Percentiles rank a stretch among this genome's conserved stretches.
phyloP scores from a whole-genome alignment of 1,140 invertebrate genomes.

The Eurosta solidaginis region DNA sequence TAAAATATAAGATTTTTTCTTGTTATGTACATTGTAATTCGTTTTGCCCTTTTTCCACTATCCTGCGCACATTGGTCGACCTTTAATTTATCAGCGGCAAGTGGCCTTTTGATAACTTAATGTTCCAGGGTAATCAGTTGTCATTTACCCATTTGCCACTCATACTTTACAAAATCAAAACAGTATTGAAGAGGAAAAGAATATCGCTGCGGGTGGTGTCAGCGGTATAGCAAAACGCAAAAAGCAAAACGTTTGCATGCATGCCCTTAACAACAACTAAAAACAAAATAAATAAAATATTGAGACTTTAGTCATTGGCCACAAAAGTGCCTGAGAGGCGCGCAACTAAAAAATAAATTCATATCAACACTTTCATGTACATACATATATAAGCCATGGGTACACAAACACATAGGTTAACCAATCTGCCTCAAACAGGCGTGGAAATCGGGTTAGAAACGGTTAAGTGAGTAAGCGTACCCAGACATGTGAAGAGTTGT shows the following conservation, averaged over 20 bases:
- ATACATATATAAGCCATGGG: neutral
- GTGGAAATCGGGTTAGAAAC: neutral
- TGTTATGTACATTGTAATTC: neutral
- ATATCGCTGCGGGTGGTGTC: neutral
- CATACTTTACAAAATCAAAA: neutral
- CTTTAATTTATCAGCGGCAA: constrained; percentile 7
- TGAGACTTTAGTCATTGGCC: neutral
- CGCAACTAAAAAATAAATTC: no score
- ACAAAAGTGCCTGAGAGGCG: neutral
- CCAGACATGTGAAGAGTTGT: no score
- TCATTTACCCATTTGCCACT: neutral
- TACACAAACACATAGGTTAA: neutral
- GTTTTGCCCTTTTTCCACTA: neutral
- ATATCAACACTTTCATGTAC: neutral
- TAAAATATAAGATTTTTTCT: neutral
- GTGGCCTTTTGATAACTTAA: constrained; percentile 25
- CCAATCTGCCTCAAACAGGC: neutral
- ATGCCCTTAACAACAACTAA: neutral
- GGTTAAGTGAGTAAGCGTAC: neutral
- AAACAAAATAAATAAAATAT: neutral
- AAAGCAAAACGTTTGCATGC: neutral
- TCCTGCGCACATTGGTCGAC: neutral
- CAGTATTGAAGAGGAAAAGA: neutral
- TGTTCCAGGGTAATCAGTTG: neutral
- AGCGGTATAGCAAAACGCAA: constrained; percentile 2